These are phyloP conservation scores for Crotalus viridis DNA, from an alignment of 2,113 vertebrate species.

Conservation along the genomic window DNA sequence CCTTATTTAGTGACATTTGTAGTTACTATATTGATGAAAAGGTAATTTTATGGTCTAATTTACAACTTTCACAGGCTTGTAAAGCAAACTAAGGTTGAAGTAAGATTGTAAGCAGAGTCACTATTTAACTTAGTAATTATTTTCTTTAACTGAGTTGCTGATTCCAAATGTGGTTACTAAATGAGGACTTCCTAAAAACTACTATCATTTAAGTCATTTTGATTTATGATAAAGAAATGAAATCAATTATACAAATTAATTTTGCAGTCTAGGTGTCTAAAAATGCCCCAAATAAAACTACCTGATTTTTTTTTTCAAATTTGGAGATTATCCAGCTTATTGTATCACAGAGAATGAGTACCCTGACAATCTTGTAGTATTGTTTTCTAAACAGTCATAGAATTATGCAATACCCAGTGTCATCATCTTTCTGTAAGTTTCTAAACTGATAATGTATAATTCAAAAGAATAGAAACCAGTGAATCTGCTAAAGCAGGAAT, in stretches of 20 bases:
- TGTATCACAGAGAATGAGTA: background rate
- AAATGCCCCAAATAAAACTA: background rate
- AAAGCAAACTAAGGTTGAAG: too few relatives aligned
- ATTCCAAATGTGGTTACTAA: background rate
- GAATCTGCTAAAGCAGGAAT: too few relatives aligned
- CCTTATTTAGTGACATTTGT: too few relatives aligned
- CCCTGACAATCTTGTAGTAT: background rate
- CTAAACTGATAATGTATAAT: too few relatives aligned
- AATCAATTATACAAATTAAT: background rate
- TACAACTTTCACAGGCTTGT: too few relatives aligned
- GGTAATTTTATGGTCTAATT: too few relatives aligned
- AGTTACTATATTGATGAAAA: too few relatives aligned
- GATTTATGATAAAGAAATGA: background rate
- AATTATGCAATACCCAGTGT: background rate
- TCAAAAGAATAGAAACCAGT: too few relatives aligned
- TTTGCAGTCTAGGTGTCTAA: background rate
- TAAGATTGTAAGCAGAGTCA: too few relatives aligned
- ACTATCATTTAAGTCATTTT: background rate
- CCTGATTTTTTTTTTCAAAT: background rate
- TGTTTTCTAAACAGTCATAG: background rate
- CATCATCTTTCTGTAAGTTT: background rate
- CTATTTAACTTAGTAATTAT: background rate
- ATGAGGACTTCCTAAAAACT: background rate
- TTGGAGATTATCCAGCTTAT: background rate
- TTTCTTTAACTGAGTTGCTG: background rate